Evolutionary conservation across 2,888 invertebrate genomes (phyloP), one percentile per base, ranked within the genome.

Genomic region (Mimumesa dahlbomi): DNA sequence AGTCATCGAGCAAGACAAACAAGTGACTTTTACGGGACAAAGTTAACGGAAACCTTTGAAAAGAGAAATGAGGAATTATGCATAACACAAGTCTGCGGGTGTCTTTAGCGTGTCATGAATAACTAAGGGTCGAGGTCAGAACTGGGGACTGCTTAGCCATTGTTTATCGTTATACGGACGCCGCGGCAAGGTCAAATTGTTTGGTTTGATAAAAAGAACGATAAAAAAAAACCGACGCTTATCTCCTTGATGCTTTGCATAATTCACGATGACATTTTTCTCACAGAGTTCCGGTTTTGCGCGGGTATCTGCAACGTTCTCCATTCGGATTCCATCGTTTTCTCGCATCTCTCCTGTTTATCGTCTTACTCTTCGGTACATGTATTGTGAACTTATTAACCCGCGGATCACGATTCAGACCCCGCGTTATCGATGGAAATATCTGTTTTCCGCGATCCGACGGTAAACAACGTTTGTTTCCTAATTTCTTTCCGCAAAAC

Each of bases 101-200:
- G 50, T 34, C 40, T 36, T 13, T 7, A 18, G 42, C 25, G 19
- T 19, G 29, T 22, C 49, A 18, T 4, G 40, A 21, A 29, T 42
- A 48, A 46, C 21, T 21, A 34, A 67, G 9, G 58, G 48, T 66
- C 49, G 36, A 49, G 56, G 61, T 75, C 57, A n/a, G n/a, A 49
- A 53, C 21, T 42, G 22, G 36, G 38, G 16, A 19, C 18, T n/a
- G 9, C 7, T 52, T n/a, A 18, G 16, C 49, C 38, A 69, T 69
- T 58, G 40, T 71, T 71, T 54, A 69, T 71, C 54, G 25, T 57
- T 42, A 29, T 56, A 43, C 38, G 31, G 64, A 45, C 22, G 31
- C 34, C 34, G 7, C 40, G 25, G 11, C 64, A 57, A 49, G 61
- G 64, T 62, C 68, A 21, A 29, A 25, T 14, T 54, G 29, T 58